A percentile compares a stretch with the other conserved stretches of the same genome.
Evolutionary conservation across 1,140 invertebrate genomes (phyloP).

Genomic region (Drosophila parvula): DNA sequence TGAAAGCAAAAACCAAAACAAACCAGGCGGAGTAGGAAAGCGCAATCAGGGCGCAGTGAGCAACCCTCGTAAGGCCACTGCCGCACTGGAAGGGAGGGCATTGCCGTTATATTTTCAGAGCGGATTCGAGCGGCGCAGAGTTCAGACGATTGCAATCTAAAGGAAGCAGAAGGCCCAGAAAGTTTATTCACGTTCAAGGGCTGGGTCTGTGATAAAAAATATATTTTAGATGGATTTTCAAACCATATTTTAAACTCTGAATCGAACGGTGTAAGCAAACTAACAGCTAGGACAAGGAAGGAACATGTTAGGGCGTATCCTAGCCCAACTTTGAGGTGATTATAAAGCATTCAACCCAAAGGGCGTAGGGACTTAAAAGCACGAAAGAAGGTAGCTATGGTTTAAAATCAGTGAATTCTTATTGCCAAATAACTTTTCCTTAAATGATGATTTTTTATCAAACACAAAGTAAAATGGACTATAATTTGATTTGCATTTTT

Average conservation of each 20-base stretch:
- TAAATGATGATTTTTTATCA: neutral
- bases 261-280: neutral
- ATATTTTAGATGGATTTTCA: neutral
- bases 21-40: conserved; percentile 22
- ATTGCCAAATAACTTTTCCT: too few relatives aligned
- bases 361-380: conserved; percentile 37
- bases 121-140: conserved; percentile 42
- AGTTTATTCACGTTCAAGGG: neutral
- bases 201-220: neutral
- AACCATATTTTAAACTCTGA: neutral
- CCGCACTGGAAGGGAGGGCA: conserved; percentile 30
- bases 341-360: conserved; percentile 33
- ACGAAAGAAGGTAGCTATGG: too few relatives aligned
- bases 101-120: conserved; percentile 43
- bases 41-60: conserved; percentile 15
- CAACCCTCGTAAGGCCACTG: conserved; percentile 68
- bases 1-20: conserved; percentile 71
- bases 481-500: conserved; percentile 38
- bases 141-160: conserved; percentile 39
- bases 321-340: conserved; percentile 17
- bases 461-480: neutral
- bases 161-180: neutral
- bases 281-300: neutral
- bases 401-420: neutral
- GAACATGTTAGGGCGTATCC: conserved; percentile 41